These are phyloP conservation scores for Sphecodes monilicornis DNA, from an alignment of 2,888 invertebrate genomes.

Conservation along the genomic window DNA sequence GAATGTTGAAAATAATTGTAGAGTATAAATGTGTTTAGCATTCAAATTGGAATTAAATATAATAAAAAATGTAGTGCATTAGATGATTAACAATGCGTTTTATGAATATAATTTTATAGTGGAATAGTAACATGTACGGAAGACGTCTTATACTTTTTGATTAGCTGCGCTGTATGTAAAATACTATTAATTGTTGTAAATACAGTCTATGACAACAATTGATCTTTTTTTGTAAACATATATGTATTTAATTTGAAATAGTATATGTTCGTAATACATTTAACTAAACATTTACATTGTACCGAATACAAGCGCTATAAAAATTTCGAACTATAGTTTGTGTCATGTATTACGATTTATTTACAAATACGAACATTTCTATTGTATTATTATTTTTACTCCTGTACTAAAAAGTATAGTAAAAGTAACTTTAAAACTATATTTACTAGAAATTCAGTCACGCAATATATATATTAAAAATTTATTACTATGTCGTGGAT, in stretches of 20 bases:
- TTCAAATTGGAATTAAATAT: constrained; percentile 12
- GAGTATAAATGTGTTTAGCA: constrained; percentile 7
- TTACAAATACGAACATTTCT: constrained; percentile 45
- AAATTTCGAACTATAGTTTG: constrained; percentile 38
- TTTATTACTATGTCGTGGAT: constrained; percentile 22
- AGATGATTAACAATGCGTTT: constrained; percentile 27
- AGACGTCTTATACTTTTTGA: constrained; percentile 55
- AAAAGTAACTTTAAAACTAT: constrained; percentile 27
- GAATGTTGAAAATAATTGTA: constrained; percentile 35
- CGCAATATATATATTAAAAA: constrained; percentile 23
- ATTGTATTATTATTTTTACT: constrained; percentile 40
- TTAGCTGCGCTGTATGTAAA: constrained; percentile 37
- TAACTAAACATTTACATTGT: constrained; percentile 44
- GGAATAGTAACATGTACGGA: constrained; percentile 46
- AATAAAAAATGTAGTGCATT: constrained; percentile 14
- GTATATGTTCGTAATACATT: constrained; percentile 25
- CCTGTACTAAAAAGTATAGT: constrained; percentile 30
- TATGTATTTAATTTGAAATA: constrained; percentile 29
- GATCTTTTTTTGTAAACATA: constrained; percentile 38
- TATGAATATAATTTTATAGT: constrained; percentile 22
- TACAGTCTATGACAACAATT: constrained; percentile 19
- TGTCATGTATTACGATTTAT: constrained; percentile 47
- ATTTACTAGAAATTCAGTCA: constrained; percentile 26
- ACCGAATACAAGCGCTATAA: constrained; percentile 50
- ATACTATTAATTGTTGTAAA: constrained; percentile 44